A percentile compares a stretch with the other conserved stretches of the same genome.
phyloP scores from a whole-genome alignment of 1,140 invertebrate species.

The Atopsyche davidsoni region DNA sequence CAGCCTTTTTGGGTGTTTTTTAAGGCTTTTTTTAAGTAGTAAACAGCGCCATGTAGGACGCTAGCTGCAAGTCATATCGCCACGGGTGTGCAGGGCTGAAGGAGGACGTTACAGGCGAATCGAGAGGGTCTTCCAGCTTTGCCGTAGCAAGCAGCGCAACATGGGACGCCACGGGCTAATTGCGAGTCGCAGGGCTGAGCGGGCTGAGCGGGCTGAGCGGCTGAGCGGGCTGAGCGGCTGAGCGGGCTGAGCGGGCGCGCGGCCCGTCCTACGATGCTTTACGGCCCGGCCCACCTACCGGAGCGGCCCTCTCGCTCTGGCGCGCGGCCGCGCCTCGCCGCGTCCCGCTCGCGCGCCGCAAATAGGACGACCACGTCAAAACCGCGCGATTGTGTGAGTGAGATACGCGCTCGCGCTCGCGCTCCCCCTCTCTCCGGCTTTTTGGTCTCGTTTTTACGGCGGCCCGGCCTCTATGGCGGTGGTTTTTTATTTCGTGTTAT shows the following conservation, averaged over 20 bases:
- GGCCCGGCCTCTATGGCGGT: too few relatives aligned
- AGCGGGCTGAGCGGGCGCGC: constrained; percentile 7
- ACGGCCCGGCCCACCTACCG: too few relatives aligned
- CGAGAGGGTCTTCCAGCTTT: not conserved
- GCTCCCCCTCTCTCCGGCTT: not conserved
- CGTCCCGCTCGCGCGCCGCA: constrained; percentile 8
- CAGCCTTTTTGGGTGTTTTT: too few relatives aligned
- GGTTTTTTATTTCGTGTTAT: too few relatives aligned
- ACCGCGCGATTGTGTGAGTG: too few relatives aligned
- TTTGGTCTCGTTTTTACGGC: not conserved
- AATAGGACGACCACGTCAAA: constrained; percentile 22
- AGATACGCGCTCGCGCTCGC: not conserved
- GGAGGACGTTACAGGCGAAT: too few relatives aligned
- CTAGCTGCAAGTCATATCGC: too few relatives aligned
- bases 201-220: not conserved
- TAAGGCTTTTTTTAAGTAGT: too few relatives aligned
- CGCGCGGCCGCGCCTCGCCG: not conserved
- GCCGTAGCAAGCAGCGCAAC: not conserved
- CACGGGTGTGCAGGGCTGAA: too few relatives aligned
- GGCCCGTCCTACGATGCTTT: constrained; percentile 27
- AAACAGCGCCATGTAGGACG: too few relatives aligned
- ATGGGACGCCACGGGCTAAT: not conserved
- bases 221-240: constrained; percentile 1
- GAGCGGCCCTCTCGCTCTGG: constrained; percentile 8
- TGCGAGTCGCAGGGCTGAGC: too few relatives aligned